Percentiles rank a stretch among this genome's conserved stretches.
Conservation (phyloP, 2,888 invertebrate genomes). For the Anodontia alba region DNA sequence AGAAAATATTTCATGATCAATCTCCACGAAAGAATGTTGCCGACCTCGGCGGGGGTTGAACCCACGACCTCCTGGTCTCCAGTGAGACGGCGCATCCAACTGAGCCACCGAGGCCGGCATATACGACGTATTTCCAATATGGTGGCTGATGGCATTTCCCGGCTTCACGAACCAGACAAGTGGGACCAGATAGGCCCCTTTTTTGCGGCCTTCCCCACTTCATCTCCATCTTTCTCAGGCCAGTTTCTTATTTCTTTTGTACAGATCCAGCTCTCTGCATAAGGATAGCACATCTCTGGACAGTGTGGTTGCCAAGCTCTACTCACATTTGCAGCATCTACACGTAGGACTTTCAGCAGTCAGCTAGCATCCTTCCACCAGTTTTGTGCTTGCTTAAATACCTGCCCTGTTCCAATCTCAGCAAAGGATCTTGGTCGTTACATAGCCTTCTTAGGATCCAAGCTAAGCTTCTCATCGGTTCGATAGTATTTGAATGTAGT, state of each 20-base stretch:
- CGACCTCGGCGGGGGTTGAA: too few species aligned
- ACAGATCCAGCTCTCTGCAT: neutral
- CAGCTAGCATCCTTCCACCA: slow-evolving; percentile 21
- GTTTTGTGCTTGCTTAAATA: slow-evolving; percentile 19
- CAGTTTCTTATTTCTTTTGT: neutral
- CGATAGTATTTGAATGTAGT: neutral
- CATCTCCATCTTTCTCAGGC: neutral
- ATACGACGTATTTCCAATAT: slow-evolving; percentile 19
- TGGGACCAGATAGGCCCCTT: neutral
- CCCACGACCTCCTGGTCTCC: too few species aligned
- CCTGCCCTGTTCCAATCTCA: neutral
- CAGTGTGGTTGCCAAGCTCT: neutral
- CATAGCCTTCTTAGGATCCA: neutral
- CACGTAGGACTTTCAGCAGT: slow-evolving; percentile 21
- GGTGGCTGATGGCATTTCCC: slow-evolving; percentile 24
- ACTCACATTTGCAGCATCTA: slow-evolving; percentile 32
- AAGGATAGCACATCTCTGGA: neutral
- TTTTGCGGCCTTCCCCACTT: neutral
- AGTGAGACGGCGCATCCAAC: too few species aligned
- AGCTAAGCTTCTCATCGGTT: neutral
- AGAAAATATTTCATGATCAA: too few species aligned
- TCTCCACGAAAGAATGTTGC: too few species aligned
- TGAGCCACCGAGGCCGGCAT: too few species aligned
- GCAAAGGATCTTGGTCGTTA: neutral
- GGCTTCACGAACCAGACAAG: slow-evolving; percentile 21